These are phyloP conservation scores for Microctenopoma lineatum DNA, from an alignment of 2,797 vertebrate genomes.

Conservation along the genomic window DNA sequence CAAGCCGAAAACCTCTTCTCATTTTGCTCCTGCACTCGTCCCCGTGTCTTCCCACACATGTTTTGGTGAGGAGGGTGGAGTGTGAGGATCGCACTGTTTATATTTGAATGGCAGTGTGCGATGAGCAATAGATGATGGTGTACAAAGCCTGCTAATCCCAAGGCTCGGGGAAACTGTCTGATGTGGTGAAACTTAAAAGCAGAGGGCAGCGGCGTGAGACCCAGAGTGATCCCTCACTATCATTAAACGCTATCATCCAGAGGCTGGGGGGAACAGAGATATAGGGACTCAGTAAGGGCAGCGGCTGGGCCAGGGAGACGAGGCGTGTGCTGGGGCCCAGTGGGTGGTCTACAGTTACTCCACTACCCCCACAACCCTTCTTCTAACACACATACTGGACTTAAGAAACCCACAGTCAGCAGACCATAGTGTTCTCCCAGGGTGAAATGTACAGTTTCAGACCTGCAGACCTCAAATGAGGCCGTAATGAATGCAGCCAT, in stretches of 20 bases:
- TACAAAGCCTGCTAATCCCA: slow-evolving; percentile 79
- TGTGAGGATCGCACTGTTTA: slow-evolving; percentile 83
- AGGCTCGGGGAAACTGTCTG: slow-evolving; percentile 72
- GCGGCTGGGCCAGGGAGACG: slow-evolving; percentile 59
- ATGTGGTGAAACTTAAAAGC: slow-evolving; percentile 82
- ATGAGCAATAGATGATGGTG: slow-evolving; percentile 82
- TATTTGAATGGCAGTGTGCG: slow-evolving; percentile 76
- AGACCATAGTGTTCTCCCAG: slow-evolving; percentile 33
- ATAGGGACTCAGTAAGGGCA: slow-evolving; percentile 57
- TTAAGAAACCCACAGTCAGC: slow-evolving; percentile 49
- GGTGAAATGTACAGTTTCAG: slow-evolving; percentile 25
- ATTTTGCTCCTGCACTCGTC: slow-evolving; percentile 57
- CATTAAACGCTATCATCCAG: slow-evolving; percentile 82
- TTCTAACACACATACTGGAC: slow-evolving; percentile 54
- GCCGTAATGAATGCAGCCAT: slow-evolving; percentile 38
- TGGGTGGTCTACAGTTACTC: slow-evolving; percentile 79
- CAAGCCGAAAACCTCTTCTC: slow-evolving; percentile 61
- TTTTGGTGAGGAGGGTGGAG: slow-evolving; percentile 66
- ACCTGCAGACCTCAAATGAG: slow-evolving; percentile 37
- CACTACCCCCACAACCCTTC: slow-evolving; percentile 17
- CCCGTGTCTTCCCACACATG: slow-evolving; percentile 73
- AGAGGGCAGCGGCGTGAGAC: slow-evolving; percentile 71
- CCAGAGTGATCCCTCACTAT: slow-evolving; percentile 82
- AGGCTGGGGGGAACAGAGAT: slow-evolving; percentile 56
- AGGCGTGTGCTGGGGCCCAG: slow-evolving; percentile 64